Conservation (phyloP, 2,888 invertebrate species). For the Nezara viridula region DNA sequence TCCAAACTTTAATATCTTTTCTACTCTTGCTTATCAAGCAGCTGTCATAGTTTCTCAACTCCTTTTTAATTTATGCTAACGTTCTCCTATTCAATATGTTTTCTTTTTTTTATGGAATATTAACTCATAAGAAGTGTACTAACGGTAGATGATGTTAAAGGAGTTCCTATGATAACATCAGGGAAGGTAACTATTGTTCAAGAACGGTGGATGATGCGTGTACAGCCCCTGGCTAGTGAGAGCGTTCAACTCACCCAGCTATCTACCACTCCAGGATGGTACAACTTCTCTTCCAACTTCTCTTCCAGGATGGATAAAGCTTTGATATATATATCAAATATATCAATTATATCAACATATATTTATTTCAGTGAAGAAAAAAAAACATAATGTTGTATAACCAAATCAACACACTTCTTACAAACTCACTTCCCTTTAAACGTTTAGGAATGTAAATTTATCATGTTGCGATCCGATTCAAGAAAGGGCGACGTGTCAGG, state of each 20-base stretch:
- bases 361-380: too few species aligned
- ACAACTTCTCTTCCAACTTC: too few species aligned
- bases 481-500: not conserved
- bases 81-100: not conserved
- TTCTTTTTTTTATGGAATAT: not conserved
- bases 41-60: too few species aligned
- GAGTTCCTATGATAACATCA: not conserved
- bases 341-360: too few species aligned
- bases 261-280: not conserved
- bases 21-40: too few species aligned
- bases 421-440: too few species aligned
- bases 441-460: too few species aligned
- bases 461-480: not conserved
- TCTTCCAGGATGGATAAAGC: not conserved
- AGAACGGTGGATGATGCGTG: not conserved
- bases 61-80: not conserved
- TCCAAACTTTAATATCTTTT: too few species aligned
- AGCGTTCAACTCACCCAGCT: not conserved
- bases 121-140: not conserved
- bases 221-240: not conserved
- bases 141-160: not conserved
- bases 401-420: too few species aligned
- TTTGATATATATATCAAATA: too few species aligned
- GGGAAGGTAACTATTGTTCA: not conserved
- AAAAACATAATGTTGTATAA: too few species aligned